Base-by-base conservation (phyloP, 2,888 invertebrate genomes). In the Thera britannica region DNA sequence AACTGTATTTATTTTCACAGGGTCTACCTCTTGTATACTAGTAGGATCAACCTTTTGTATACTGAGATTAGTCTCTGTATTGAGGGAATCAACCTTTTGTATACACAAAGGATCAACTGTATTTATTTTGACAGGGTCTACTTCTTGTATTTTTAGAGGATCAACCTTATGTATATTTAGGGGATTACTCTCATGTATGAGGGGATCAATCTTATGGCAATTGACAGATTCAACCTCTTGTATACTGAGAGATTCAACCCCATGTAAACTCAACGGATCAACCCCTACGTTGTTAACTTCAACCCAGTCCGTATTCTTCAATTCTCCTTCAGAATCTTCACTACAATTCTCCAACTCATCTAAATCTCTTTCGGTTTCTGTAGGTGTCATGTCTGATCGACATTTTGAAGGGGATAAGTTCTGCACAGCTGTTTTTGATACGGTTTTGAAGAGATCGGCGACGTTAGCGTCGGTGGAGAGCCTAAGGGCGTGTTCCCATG, bases 401-500 rank as follows among this genome's bases (percentile, higher is more conserved):
- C 83, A 86, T 58, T 84, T 83, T 0, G 90, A 86, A 0, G 92
- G 92, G 0, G 91, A 90, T 0, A 92, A 80, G 44, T 91, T 92
- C 35, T 86, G 88, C 0, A 92, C 89, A 2, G 92, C 92, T 0
- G 80, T 83, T 71, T 87, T 89, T 0, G 93, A 93, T 0, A 93
- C 93, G 0, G 93, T 93, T 62, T 92, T 90, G 78, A 93, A 93
- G 5, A 93, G 68, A 2, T 90, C 87, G 0, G 79, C 79, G 0
- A 80, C 69, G 54, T 86, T 84, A 0, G 86, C 67, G 11, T 89
- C 90, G 0, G 85, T 83, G 1, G 90, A 84, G 0, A 90, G 75
- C 12, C 83, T 84, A 0, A 90, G 72, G 0, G 91, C 91, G 59
- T 84, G 78, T 62, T 93, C 93, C 93, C 93, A 93, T 0, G 87